Percentiles rank a stretch among this genome's conserved stretches.
Evolutionary conservation across 2,888 invertebrate genomes (phyloP).

Genomic region (Meteorus colon): DNA sequence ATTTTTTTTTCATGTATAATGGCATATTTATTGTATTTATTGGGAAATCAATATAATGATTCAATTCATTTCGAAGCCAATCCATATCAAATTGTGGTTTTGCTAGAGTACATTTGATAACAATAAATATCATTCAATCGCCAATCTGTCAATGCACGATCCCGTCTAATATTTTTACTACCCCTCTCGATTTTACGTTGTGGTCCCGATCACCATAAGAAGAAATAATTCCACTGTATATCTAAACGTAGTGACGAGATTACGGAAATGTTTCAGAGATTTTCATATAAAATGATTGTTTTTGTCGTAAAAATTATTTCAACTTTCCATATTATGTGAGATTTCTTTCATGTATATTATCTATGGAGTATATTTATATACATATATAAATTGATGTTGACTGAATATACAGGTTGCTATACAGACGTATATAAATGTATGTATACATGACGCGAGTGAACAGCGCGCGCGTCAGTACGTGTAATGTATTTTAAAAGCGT

Average conservation of each 20-base stretch:
- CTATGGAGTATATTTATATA: neutral
- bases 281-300: neutral
- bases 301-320: neutral
- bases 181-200: too few relatives aligned
- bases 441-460: neutral
- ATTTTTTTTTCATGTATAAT: neutral
- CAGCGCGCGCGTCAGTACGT: slow-evolving; percentile 53
- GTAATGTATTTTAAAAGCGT: slow-evolving; percentile 72
- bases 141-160: too few relatives aligned
- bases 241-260: too few relatives aligned
- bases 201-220: too few relatives aligned
- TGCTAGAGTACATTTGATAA: neutral
- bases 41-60: neutral
- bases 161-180: too few relatives aligned
- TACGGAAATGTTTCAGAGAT: too few relatives aligned
- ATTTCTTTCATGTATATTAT: slow-evolving; percentile 11
- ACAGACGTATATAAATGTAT: neutral
- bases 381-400: neutral
- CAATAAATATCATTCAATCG: neutral
- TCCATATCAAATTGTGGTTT: neutral
- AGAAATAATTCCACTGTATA: too few relatives aligned
- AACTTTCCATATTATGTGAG: neutral
- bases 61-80: neutral
- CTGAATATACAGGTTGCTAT: neutral
- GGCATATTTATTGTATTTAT: neutral